These are phyloP conservation scores for Tanytarsus gracilentus DNA, from an alignment of 2,888 invertebrate species.

Conservation along the genomic window DNA sequence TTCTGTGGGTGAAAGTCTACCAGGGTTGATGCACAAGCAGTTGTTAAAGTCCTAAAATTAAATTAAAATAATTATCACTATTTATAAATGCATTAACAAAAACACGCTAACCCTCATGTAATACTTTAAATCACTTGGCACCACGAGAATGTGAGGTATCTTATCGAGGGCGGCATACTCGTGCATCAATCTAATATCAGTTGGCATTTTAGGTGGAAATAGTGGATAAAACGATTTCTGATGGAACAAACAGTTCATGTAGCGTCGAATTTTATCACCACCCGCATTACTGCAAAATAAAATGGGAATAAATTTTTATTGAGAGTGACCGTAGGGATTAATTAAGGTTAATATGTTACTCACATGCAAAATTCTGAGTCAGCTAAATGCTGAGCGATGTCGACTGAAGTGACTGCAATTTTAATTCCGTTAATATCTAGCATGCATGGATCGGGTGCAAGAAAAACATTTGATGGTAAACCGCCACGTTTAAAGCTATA, in stretches of 20 bases:
- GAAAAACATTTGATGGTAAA: conserved; percentile 52
- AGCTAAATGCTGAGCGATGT: conserved; percentile 72
- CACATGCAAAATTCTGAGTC: conserved; percentile 68
- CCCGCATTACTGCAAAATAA: conserved; percentile 40
- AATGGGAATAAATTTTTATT: conserved; percentile 2
- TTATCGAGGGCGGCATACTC: conserved; percentile 59
- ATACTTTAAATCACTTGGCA: conserved; percentile 76
- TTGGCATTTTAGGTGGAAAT: conserved; percentile 60
- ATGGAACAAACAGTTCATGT: conserved; percentile 62
- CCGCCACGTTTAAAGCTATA: conserved; percentile 40
- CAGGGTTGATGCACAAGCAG: conserved; percentile 78
- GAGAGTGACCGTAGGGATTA: not conserved
- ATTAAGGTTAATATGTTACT: conserved; percentile 36
- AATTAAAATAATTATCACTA: conserved; percentile 27
- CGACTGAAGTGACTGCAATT: conserved; percentile 72
- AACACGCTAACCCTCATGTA: conserved; percentile 60
- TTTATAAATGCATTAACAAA: conserved; percentile 2
- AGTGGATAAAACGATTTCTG: conserved; percentile 79
- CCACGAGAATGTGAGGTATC: conserved; percentile 71
- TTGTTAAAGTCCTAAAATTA: conserved; percentile 61
- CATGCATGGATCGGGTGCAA: conserved; percentile 73
- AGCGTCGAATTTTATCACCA: conserved; percentile 62
- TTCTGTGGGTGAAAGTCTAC: conserved; percentile 62
- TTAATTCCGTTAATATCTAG: conserved; percentile 66
- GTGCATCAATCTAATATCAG: conserved; percentile 64